A percentile compares a stretch with the other conserved stretches of the same genome.
These are phyloP conservation scores for Vidua chalybeata DNA, from an alignment of 2,113 vertebrate genomes.

Conservation along the genomic window DNA sequence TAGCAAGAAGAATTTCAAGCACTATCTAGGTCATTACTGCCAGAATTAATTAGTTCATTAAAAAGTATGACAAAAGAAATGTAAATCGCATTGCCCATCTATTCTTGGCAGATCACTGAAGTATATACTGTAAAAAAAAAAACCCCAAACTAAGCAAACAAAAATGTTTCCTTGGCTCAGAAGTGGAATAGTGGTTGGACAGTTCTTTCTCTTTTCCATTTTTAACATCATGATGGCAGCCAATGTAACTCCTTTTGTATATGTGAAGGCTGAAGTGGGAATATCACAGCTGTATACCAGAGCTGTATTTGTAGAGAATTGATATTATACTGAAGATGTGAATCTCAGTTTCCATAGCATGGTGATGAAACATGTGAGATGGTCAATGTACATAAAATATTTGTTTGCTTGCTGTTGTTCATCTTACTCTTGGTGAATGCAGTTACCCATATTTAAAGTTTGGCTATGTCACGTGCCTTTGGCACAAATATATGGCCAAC, in stretches of 20 bases:
- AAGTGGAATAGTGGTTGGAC: background rate
- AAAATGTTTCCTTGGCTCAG: background rate
- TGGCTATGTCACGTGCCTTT: background rate
- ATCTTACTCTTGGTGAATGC: background rate
- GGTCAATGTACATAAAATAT: background rate
- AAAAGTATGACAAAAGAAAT: constrained; percentile 5
- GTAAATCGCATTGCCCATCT: background rate
- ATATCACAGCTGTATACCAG: background rate
- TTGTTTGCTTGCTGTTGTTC: background rate
- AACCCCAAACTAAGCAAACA: background rate
- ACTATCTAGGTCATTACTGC: constrained; percentile 10
- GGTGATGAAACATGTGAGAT: background rate
- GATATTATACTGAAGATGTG: background rate
- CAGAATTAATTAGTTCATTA: constrained; percentile 6
- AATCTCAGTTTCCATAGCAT: background rate
- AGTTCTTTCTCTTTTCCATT: background rate
- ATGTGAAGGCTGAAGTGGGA: background rate
- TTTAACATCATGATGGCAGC: background rate
- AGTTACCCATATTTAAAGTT: background rate
- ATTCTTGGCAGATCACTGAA: background rate
- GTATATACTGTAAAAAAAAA: background rate
- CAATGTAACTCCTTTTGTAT: background rate
- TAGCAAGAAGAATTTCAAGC: constrained; percentile 8
- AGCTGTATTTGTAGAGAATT: background rate
- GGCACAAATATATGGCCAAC: background rate